A percentile compares a stretch with the other conserved stretches of the same genome.
These are phyloP conservation scores for Octodonta nipae DNA, from an alignment of 2,888 invertebrate genomes.

Conservation along the genomic window DNA sequence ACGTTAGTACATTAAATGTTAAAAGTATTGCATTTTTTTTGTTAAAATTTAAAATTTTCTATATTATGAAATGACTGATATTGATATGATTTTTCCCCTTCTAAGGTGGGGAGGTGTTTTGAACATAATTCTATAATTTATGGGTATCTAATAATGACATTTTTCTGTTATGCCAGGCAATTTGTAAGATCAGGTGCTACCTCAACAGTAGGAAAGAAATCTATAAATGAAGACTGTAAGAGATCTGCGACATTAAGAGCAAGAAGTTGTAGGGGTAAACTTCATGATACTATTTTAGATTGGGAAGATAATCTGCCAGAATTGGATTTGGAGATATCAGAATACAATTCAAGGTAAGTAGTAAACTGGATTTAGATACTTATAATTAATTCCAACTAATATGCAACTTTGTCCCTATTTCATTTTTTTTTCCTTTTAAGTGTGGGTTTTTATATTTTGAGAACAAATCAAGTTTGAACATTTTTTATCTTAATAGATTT, in stretches of 20 bases:
- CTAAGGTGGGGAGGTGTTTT: too few species aligned
- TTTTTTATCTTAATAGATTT: too few species aligned
- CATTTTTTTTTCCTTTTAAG: too few species aligned
- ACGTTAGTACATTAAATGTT: conserved; percentile 11
- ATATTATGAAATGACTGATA: too few species aligned
- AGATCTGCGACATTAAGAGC: conserved; percentile 42
- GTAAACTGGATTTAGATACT: neutral
- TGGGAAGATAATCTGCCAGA: conserved; percentile 94
- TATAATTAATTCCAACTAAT: too few species aligned
- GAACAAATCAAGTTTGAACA: neutral
- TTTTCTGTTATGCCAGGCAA: conserved; percentile 44
- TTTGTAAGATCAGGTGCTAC: conserved; percentile 66
- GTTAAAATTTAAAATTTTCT: too few species aligned
- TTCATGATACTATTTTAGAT: conserved; percentile 86
- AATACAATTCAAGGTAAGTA: conserved; percentile 68
- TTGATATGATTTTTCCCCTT: too few species aligned
- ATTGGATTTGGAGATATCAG: conserved; percentile 68
- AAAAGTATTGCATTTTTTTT: too few species aligned
- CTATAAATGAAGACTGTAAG: conserved; percentile 52
- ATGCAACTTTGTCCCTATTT: too few species aligned
- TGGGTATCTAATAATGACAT: neutral
- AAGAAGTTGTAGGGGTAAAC: conserved; percentile 73
- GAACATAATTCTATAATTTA: neutral
- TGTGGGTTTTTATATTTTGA: too few species aligned
- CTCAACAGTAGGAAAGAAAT: conserved; percentile 68